phyloP scores from a whole-genome alignment of 2,113 vertebrate genomes.

The Fukomys damarensis region DNA sequence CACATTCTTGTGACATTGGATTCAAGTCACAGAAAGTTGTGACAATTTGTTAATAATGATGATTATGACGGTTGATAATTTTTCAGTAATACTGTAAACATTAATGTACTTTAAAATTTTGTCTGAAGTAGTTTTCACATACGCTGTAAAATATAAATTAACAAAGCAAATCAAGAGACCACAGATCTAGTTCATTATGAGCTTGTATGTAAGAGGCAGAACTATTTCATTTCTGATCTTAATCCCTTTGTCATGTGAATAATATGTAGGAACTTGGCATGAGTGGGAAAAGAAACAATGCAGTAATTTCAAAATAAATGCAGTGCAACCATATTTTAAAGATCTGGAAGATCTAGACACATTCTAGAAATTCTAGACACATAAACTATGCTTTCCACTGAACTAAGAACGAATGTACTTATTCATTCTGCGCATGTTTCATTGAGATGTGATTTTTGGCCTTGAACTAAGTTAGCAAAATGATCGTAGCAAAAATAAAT shows the following conservation, averaged over 20 bases:
- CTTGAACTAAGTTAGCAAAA: background rate
- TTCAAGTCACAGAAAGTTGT: background rate
- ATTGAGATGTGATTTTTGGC: background rate
- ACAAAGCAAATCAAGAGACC: background rate
- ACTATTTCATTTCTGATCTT: background rate
- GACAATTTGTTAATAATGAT: background rate
- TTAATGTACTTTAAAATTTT: conserved; percentile 28
- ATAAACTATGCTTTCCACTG: background rate
- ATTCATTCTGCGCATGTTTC: background rate
- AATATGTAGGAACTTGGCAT: background rate
- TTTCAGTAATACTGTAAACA: background rate
- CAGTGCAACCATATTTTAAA: background rate
- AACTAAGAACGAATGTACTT: background rate
- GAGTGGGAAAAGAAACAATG: background rate
- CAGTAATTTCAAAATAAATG: background rate
- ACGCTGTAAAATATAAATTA: background rate
- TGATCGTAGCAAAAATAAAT: background rate
- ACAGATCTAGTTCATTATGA: background rate
- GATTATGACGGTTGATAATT: background rate
- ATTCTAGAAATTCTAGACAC: background rate
- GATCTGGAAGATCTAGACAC: background rate
- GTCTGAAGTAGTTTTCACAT: background rate
- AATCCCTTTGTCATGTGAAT: background rate
- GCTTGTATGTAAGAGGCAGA: background rate
- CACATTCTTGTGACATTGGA: background rate